A percentile compares a stretch with the other conserved stretches of the same genome.
Conservation (phyloP, 2,797 vertebrate genomes). For the Antennarius maculatus region DNA sequence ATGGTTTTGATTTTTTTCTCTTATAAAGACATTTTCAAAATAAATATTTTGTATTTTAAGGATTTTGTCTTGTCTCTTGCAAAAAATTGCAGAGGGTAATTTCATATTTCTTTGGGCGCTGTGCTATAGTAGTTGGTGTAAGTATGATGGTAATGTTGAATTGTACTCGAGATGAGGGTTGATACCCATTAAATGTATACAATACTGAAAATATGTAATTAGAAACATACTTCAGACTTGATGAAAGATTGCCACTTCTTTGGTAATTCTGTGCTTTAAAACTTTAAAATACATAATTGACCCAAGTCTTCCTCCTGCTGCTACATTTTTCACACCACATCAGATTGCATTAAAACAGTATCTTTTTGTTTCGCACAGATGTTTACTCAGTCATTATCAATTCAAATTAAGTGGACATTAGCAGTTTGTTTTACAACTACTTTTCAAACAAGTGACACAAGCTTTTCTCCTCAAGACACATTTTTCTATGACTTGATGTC, state of each 20-base stretch:
- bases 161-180: conserved; percentile 2
- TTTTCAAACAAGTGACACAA: not conserved
- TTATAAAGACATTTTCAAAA: conserved; percentile 82
- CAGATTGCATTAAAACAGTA: conserved; percentile 69
- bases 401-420: not conserved
- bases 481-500: not conserved
- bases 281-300: conserved; percentile 8
- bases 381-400: not conserved
- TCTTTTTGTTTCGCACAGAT: conserved; percentile 27
- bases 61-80: conserved; percentile 72
- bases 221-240: not conserved
- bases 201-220: conserved; percentile 2
- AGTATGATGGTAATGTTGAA: conserved; percentile 12
- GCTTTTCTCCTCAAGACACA: not conserved
- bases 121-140: conserved; percentile 8
- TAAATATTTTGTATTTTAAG: conserved; percentile 86
- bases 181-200: not conserved
- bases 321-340: conserved; percentile 36
- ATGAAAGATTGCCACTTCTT: not conserved
- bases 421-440: not conserved
- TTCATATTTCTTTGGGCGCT: conserved; percentile 12
- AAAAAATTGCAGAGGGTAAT: conserved; percentile 27
- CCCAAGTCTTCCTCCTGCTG: conserved; percentile 35
- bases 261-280: not conserved
- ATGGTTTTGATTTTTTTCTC: conserved; percentile 75